Evolutionary conservation across 2,113 vertebrate species (phyloP).

Genomic region (Pan troglodytes): NHGRI_mPanTro3-v2.1_pri NC_072413.2:53314001-53314500

Average conservation of each 20-base stretch:
- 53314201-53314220: neutral
- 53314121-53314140: neutral
- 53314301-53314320: neutral
- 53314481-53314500: too few species aligned
- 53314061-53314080: neutral
- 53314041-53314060: neutral
- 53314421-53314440: too few species aligned
- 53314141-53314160: neutral
- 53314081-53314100: neutral
- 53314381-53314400: too few species aligned
- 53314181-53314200: neutral
- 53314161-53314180: neutral
- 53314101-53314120: neutral
- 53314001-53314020: neutral
- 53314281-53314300: neutral
- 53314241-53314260: neutral
- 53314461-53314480: too few species aligned
- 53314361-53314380: too few species aligned
- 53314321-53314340: neutral
- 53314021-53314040: neutral
- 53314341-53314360: too few species aligned
- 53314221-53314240: conserved; percentile 21
- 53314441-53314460: too few species aligned
- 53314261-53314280: neutral
- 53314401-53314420: too few species aligned